Percentiles rank a stretch among this genome's conserved stretches.
phyloP scores from a whole-genome alignment of 2,797 vertebrate species.

The Nasua narica region DNA sequence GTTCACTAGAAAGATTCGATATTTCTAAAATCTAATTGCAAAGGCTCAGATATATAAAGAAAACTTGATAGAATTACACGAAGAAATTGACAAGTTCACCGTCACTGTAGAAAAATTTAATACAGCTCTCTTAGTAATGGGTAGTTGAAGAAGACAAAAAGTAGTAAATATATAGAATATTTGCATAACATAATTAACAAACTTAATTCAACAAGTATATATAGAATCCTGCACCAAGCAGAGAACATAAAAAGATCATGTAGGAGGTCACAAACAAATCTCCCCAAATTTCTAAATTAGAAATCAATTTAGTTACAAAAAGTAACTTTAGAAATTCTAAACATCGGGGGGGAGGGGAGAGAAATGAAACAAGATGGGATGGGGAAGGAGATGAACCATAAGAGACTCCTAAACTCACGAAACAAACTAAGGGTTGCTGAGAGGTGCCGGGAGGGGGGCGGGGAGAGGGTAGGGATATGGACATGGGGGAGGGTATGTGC shows the following conservation, averaged over 20 bases:
- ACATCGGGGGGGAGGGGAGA: too few species aligned
- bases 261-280: not conserved
- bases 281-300: not conserved
- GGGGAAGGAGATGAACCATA: too few species aligned
- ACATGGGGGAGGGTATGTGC: too few species aligned
- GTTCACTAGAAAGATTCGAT: not conserved
- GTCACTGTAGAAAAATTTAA: not conserved
- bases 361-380: too few species aligned
- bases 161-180: not conserved
- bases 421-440: too few species aligned
- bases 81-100: not conserved
- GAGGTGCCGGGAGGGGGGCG: too few species aligned
- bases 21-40: not conserved
- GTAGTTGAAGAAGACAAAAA: not conserved
- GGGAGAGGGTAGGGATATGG: too few species aligned
- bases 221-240: not conserved
- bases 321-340: not conserved
- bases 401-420: too few species aligned
- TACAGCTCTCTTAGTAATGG: not conserved
- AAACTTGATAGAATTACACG: not conserved
- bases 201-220: not conserved
- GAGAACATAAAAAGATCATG: not conserved
- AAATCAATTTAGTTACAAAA: not conserved
- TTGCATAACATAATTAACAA: not conserved
- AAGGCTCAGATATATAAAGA: not conserved